Conservation (phyloP, 2,113 vertebrate species). For the Apus apus region DNA sequence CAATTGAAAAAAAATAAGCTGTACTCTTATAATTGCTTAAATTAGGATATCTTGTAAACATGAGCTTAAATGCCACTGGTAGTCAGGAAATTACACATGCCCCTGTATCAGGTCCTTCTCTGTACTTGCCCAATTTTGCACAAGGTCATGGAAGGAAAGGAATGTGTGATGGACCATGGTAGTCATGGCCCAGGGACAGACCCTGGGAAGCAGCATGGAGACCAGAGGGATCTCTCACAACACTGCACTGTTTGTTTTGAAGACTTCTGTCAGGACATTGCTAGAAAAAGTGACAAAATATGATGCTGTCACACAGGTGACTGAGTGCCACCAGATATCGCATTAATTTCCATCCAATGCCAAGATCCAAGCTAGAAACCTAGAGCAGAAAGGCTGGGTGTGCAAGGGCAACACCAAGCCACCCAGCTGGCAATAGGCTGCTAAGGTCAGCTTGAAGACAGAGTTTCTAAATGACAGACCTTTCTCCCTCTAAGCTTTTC, state of each 20-base stretch:
- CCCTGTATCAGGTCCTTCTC: neutral
- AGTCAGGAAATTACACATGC: neutral
- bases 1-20: accelerated
- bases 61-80: neutral
- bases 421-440: neutral
- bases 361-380: neutral
- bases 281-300: neutral
- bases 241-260: neutral
- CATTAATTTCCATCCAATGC: neutral
- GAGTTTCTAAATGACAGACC: neutral
- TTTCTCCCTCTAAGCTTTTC: neutral
- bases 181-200: neutral
- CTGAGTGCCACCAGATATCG: neutral
- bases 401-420: neutral
- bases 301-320: neutral
- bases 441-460: neutral
- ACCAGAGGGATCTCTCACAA: neutral
- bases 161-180: neutral
- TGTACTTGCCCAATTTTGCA: neutral
- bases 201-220: neutral
- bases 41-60: no score
- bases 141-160: neutral
- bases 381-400: neutral
- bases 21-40: neutral
- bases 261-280: neutral